Evolutionary conservation across 2,797 vertebrate genomes (phyloP).

Genomic region (Trematomus bernacchii): DNA sequence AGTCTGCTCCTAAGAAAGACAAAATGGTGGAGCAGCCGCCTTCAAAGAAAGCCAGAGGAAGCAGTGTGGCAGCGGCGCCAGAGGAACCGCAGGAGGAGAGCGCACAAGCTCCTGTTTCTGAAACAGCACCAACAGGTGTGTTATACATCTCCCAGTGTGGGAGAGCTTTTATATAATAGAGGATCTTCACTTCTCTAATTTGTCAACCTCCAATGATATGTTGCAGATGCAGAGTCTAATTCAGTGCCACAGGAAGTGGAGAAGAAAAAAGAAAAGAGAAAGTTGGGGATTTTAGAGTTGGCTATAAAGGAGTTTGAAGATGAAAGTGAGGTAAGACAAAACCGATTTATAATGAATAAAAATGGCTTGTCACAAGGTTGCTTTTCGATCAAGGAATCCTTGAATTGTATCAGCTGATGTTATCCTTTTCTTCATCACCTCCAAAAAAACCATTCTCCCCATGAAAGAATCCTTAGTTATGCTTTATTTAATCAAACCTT

Average conservation of each 20-base stretch:
- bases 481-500: neutral
- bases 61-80: neutral
- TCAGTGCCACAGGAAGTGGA: conserved; percentile 19
- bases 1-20: neutral
- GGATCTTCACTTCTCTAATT: neutral
- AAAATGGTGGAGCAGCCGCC: conserved; percentile 12
- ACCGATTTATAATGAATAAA: too few species aligned
- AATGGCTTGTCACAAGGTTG: neutral
- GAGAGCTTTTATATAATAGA: neutral
- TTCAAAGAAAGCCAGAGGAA: conserved; percentile 62
- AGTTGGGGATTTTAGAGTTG: conserved; percentile 78
- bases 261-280: conserved; percentile 60
- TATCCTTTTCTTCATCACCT: neutral
- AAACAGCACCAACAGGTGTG: conserved; percentile 52
- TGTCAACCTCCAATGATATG: neutral
- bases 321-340: conserved; percentile 72
- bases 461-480: neutral
- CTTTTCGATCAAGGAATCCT: neutral
- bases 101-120: neutral
- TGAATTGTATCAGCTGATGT: neutral
- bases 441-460: neutral
- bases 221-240: conserved; percentile 41
- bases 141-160: neutral
- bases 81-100: conserved; percentile 25
- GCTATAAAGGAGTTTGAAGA: conserved; percentile 83